A percentile compares a stretch with the other conserved stretches of the same genome.
Evolutionary conservation across 2,113 vertebrate species (phyloP).

Genomic region (Candoia aspera): DNA sequence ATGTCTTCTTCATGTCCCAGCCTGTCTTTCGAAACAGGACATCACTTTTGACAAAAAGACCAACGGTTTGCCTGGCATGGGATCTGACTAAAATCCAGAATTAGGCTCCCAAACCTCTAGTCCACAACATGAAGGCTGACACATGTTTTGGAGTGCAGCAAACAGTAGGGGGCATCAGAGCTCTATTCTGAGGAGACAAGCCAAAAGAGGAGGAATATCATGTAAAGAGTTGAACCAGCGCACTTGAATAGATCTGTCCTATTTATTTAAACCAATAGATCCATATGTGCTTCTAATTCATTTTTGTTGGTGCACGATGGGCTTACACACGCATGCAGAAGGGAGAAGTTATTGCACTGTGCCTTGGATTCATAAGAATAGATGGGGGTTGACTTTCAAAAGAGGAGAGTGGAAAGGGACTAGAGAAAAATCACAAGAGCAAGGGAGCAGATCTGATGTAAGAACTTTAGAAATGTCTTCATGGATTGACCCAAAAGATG

Average conservation of each 20-base stretch:
- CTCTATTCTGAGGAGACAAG: conserved; percentile 56
- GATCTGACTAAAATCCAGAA: not conserved
- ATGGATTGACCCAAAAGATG: not conserved
- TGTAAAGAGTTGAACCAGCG: too few species aligned
- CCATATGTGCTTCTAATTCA: not conserved
- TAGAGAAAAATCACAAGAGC: not conserved
- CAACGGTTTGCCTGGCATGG: not conserved
- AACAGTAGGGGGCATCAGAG: conserved; percentile 73
- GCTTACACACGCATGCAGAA: not conserved
- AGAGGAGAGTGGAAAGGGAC: not conserved
- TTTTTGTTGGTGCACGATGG: not conserved
- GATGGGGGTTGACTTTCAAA: not conserved
- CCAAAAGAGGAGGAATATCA: not conserved
- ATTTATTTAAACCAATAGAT: not conserved
- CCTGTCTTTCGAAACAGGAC: not conserved
- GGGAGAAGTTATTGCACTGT: not conserved
- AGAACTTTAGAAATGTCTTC: not conserved
- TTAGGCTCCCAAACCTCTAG: not conserved
- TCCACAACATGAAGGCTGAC: not conserved
- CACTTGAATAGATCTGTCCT: not conserved
- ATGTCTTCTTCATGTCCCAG: not conserved
- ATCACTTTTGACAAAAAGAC: not conserved
- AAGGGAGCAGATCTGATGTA: not conserved
- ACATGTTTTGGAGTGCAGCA: not conserved
- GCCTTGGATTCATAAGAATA: not conserved